A percentile compares a stretch with the other conserved stretches of the same genome.
These are phyloP conservation scores for Hemiscyllium ocellatum DNA, from an alignment of 2,113 vertebrate genomes.

Conservation along the genomic window DNA sequence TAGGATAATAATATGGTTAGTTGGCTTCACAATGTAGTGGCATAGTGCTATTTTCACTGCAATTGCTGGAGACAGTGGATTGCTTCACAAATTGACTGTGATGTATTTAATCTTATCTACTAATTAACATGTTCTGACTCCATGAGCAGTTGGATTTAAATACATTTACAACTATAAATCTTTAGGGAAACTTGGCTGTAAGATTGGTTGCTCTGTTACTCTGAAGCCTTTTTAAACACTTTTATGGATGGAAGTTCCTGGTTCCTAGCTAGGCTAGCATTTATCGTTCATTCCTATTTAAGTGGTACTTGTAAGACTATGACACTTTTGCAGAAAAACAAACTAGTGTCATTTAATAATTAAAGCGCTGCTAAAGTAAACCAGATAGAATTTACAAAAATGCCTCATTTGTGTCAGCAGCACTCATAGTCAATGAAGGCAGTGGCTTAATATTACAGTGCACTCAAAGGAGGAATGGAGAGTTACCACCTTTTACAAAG, in stretches of 20 bases:
- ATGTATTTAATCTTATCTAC: neutral
- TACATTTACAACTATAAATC: neutral
- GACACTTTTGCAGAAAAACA: neutral
- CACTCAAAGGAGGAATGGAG: neutral
- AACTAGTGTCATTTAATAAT: neutral
- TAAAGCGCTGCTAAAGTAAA: neutral
- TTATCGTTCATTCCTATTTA: too few relatives aligned
- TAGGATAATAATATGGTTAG: neutral
- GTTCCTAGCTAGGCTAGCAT: neutral
- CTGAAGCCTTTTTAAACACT: too few relatives aligned
- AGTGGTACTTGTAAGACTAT: neutral
- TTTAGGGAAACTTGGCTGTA: neutral
- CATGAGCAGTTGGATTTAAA: neutral
- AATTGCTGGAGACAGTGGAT: neutral
- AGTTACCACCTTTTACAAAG: neutral
- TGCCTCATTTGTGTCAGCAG: neutral
- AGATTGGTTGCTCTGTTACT: neutral
- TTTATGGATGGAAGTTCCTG: too few relatives aligned
- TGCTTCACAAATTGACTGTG: neutral
- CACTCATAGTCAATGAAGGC: neutral
- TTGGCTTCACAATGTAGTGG: neutral
- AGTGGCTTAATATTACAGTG: neutral
- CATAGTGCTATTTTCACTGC: neutral
- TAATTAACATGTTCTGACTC: neutral
- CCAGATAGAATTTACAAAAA: neutral